Percentiles rank a stretch among this genome's conserved stretches.
These are phyloP conservation scores for Clitarchus hookeri DNA, from an alignment of 2,888 invertebrate species.

Conservation along the genomic window DNA sequence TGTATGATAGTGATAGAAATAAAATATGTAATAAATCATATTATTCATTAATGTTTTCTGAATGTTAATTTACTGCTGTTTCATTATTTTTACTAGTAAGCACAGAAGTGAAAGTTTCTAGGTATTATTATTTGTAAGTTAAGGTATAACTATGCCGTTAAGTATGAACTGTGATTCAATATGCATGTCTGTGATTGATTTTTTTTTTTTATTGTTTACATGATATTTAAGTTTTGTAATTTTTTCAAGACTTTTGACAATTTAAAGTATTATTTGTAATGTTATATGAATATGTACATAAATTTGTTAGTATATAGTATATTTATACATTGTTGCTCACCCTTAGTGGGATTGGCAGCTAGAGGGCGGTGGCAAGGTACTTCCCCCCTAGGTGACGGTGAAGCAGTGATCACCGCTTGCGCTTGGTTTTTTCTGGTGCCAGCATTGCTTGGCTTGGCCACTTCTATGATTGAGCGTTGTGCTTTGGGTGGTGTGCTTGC, in stretches of 20 bases:
- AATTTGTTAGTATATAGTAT: neutral
- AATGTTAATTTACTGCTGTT: neutral
- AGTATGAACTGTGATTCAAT: neutral
- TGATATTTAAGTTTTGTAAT: neutral
- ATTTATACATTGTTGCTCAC: too few species aligned
- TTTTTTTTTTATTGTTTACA: neutral
- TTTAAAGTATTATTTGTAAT: neutral
- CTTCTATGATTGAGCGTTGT: too few species aligned
- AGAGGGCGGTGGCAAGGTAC: too few species aligned
- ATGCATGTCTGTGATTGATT: neutral
- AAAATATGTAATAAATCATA: too few species aligned
- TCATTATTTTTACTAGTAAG: neutral
- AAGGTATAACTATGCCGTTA: neutral
- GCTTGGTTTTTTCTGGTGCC: too few species aligned
- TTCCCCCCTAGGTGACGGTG: too few species aligned
- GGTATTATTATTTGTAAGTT: neutral
- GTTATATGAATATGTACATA: neutral
- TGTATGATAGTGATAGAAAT: too few species aligned
- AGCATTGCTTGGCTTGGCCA: too few species aligned
- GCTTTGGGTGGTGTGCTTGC: too few species aligned
- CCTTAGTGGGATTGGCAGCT: too few species aligned
- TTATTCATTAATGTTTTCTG: neutral
- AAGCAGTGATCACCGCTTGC: too few species aligned
- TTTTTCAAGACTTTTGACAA: neutral
- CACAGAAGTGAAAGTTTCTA: neutral